Conservation (phyloP, 2,888 invertebrate genomes). For the Cryptus armator region DNA sequence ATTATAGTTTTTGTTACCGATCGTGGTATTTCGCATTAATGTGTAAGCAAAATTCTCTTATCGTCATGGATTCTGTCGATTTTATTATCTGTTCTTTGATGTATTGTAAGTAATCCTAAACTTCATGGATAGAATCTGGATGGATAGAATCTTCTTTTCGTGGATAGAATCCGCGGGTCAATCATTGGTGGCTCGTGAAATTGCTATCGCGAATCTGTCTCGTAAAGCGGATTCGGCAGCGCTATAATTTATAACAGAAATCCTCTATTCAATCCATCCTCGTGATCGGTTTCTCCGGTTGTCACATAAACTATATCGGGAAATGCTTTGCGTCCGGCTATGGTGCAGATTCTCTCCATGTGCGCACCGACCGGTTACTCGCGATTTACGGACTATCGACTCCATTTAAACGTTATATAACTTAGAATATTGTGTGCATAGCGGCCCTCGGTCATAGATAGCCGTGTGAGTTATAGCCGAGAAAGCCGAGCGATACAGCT, state of each 20-base stretch:
- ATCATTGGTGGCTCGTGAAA: constrained; percentile 3
- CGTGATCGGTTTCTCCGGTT: constrained; percentile 18
- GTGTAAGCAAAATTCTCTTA: no score
- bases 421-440: constrained; percentile 59
- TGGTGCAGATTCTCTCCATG: constrained; percentile 23
- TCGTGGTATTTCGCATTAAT: no score
- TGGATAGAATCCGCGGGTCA: not conserved
- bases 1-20: no score
- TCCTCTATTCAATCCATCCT: not conserved
- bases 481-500: constrained; percentile 17
- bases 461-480: constrained; percentile 58
- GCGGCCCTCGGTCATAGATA: constrained; percentile 44
- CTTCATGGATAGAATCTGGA: no score
- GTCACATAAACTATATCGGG: constrained; percentile 25
- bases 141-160: no score
- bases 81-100: no score
- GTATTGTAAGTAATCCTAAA: no score
- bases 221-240: not conserved
- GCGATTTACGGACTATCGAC: constrained; percentile 63
- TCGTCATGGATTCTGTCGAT: no score
- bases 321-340: not conserved
- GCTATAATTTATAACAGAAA: constrained; percentile 2
- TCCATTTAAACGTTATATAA: constrained; percentile 65
- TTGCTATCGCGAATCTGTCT: constrained; percentile 11
- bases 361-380: constrained; percentile 15